Evolutionary conservation across 2,888 invertebrate species (phyloP), one percentile per base, ranked within the genome.

Genomic region (Clostera curtula): DNA sequence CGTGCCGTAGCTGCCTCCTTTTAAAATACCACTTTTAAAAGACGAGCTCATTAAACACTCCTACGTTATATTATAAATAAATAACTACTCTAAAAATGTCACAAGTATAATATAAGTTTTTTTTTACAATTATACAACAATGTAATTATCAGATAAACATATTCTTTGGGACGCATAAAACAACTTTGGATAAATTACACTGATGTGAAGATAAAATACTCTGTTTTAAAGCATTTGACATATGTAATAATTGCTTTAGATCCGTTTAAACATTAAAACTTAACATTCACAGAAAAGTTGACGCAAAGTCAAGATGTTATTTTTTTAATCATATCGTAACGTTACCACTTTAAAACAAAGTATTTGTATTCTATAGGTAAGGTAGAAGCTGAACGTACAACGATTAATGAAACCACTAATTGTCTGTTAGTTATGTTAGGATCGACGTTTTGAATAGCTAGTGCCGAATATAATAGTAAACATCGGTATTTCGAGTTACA

Each of bases 111-210:
- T 70, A 76, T 74, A 76, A 67, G 69, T 75, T 22, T 71, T 60
- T 76, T 74, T 80, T 70, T 74, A 83, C 75, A 82, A 79, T 79
- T 77, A 76, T 82, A 83, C 80, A 82, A 74, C 72, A 68, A 63
- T 65, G 47, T 68, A 59, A 49, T 67, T 63, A 66, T 63, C 68
- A 63, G 62, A 71, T 76, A 68, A 71, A 71, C 70, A 72, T 79
- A 79, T 59, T 82, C 82, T 83, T 82, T 83, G 82, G 82, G 72
- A 70, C 65, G 65, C 69, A 54, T 70, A 64, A 69, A 70, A 70
- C 61, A 74, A 75, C 82, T 82, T 82, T 80, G 80, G 80, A 68
- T 69, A 65, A 51, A 58, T 64, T 60, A 56, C 55, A 66, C 49
- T 34, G 27, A 40, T 27, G n/a, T n/a, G n/a, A n/a, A n/a, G n/a